These are phyloP conservation scores for Vombatus ursinus DNA, from an alignment of 2,113 vertebrate genomes.

Conservation along the genomic window DNA sequence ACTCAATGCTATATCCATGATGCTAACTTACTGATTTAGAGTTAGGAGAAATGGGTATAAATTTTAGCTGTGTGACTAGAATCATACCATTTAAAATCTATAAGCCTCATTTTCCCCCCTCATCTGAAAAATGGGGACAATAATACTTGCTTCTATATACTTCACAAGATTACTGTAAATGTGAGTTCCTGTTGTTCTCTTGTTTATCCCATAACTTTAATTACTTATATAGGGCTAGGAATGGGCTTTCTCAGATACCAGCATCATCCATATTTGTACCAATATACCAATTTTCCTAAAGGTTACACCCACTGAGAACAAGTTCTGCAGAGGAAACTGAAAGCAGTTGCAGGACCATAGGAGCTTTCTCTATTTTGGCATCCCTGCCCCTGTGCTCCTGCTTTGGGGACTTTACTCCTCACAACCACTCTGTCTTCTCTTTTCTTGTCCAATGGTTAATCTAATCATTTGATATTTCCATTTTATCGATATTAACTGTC, in stretches of 20 bases:
- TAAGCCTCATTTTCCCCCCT: no score
- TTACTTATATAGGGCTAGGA: no score
- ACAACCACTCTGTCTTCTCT: neutral
- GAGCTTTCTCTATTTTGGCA: fast-evolving
- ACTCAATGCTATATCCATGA: neutral
- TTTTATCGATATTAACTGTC: neutral
- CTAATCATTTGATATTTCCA: neutral
- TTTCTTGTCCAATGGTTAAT: neutral
- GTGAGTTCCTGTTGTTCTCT: no score
- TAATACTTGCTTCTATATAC: no score
- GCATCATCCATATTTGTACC: no score
- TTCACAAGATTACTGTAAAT: no score
- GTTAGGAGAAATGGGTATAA: no score
- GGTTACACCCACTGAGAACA: neutral
- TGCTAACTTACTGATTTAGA: neutral
- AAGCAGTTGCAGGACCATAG: fast-evolving
- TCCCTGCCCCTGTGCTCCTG: neutral
- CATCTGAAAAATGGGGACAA: no score
- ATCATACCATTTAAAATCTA: no score
- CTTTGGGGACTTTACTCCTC: neutral
- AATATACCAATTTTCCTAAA: neutral
- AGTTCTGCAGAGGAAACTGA: neutral
- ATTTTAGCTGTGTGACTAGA: no score
- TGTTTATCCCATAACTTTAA: no score
- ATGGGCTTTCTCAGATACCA: no score